Base-by-base conservation (phyloP, 2,113 vertebrate genomes). In the Ardeotis arabs region DNA sequence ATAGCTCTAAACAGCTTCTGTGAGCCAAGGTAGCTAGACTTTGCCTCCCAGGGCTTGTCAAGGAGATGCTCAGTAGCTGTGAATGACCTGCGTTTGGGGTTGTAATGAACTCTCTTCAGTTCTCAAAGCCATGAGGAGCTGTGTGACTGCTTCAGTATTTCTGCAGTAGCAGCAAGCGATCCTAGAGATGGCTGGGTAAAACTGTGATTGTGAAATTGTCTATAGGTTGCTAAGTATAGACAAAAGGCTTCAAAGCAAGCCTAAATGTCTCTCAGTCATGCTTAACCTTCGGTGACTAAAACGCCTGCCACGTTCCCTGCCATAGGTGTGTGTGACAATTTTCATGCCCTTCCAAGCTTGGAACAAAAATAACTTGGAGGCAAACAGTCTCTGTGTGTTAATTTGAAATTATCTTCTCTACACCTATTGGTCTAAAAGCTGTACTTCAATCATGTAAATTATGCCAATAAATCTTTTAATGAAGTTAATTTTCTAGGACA, bases 131-230 rank as follows among this genome's bases (percentile, higher is more conserved):
- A 13, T 4, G 14, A 73, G 31, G 24, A 33, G 10, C 50, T 87
- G 27, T 0, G 0, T 69, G 55, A 50, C 59, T 0, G 0, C 41
- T 77, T 80, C 47, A 39, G 12, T n/a, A 15, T 59, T 90, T 58
- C 59, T 77, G 47, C 35, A 59, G 28, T 49, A 76, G 63, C 35
- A 5, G 2, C 50, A 45, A 92, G 90, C 75, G 78, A 64, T 87
- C 47, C 47, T 56, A 53, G 52, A 74, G 58, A 45, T 41, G 62
- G 41, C 27, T 67, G 56, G 23, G 27, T 88, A 63, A 86, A 92
- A 81, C 79, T 44, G 41, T 69, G 41, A 59, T 77, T 59, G n/a
- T 44, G 56, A 90, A 84, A 74, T 80, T 90, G 68, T 17, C 63
- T 63, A 21, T 19, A n/a, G 73, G 33, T 58, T 95, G 37, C 60